Base-by-base conservation (phyloP, 2,797 vertebrate species). In the Florisuga fusca region DNA sequence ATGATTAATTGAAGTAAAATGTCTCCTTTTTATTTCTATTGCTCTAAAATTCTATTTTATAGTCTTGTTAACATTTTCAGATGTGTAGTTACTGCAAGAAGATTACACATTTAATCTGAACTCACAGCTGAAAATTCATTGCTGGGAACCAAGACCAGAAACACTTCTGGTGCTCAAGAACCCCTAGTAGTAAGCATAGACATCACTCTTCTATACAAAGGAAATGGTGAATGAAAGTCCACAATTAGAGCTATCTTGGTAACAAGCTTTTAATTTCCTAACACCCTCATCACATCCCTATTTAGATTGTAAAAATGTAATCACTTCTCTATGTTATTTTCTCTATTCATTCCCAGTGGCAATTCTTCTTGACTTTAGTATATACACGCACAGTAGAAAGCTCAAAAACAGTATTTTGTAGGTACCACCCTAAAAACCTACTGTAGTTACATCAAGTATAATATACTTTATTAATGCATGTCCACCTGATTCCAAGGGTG, bases 191-290 rank as follows among this genome's bases (percentile, higher is more conserved):
- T 16, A 48, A 1, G 1, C 5, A 12, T 22, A 22, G 29, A 20
- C 1, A 2, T 45, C 41, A 29, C 10, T 67, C 13, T 23, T 63
- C 33, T 23, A 8, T n/a, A 55, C 15, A 61, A 66, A 31, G 3
- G 36, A 15, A 57, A 55, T 4, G 38, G 11, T 0, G 5, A 75
- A 54, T 1, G 0, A 78, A 46, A 6, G 9, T 21, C 74, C 36
- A 78, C 41, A 36, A 8, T 27, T 53, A 74, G 22, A 55, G 17
- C 6, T 18, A 41, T 5, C 33, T 22, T 73, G 22, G 23, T 43
- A 53, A 33, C 8, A 46, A 61, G 4, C 4, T 22, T 90, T 54
- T 81, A 36, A 45, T 61, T 76, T 82, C 53, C 41, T 45, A 59
- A 55, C 9, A 4, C 7, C 76, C 36, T 77, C 4, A 33, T 80